Evolutionary conservation across 2,113 vertebrate genomes (phyloP).

Genomic region (Rhabdornis inornatus): DNA sequence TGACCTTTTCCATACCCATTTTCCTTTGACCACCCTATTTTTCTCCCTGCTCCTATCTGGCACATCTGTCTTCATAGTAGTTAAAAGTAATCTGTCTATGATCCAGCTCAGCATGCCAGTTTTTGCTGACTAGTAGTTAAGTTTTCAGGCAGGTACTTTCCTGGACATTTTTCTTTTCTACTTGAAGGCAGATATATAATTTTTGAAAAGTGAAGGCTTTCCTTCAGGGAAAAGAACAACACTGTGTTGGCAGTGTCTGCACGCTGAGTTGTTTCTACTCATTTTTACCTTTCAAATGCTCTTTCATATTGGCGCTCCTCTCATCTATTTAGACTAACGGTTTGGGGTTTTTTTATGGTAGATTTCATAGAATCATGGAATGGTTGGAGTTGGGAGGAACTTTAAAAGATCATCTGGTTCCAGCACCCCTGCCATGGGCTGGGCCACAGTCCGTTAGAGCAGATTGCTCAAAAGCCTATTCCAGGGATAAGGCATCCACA

Average conservation of each 20-base stretch:
- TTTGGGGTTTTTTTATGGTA: neutral
- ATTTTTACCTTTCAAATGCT: neutral
- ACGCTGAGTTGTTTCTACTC: neutral
- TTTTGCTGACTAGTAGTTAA: neutral
- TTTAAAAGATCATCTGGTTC: neutral
- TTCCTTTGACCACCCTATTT: neutral
- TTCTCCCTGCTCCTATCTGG: neutral
- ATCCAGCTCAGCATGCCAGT: neutral
- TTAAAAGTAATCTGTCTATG: neutral
- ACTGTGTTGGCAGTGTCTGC: neutral
- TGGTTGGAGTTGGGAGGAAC: neutral
- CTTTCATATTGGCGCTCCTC: neutral
- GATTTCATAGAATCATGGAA: neutral
- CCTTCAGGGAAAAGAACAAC: neutral
- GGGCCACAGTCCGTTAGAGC: neutral
- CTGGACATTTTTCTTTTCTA: neutral
- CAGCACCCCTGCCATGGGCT: fast-evolving
- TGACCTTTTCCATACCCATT: neutral
- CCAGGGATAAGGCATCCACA: neutral
- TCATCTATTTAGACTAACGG: neutral
- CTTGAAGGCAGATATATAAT: neutral
- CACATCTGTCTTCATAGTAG: neutral
- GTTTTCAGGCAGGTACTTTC: neutral
- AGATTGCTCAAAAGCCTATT: neutral
- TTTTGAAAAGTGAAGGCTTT: neutral